Base-by-base conservation (phyloP, 2,888 invertebrate species). In the Acronicta leporina region DNA sequence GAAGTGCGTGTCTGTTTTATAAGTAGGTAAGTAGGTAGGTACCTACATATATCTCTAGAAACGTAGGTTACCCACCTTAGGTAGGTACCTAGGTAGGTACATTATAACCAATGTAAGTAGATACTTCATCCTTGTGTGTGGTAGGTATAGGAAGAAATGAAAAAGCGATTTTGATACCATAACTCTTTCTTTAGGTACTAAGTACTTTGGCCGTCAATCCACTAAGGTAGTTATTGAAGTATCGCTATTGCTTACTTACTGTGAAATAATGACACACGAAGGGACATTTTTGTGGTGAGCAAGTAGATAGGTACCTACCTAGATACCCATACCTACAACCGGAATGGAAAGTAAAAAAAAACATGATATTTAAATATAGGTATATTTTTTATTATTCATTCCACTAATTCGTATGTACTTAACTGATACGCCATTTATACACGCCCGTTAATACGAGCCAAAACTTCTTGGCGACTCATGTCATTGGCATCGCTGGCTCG, bases 391-490 rank as follows among this genome's bases (percentile, higher is more conserved):
- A 20, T 4, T 20, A 3, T 20, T 20, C 20, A 63, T n/a, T 20
- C 49, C 58, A 54, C 72, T 56, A 58, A 65, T 68, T 57, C 63
- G 72, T 65, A 74, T 63, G 65, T 65, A n/a, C n/a, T n/a, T n/a
- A 74, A 72, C 67, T 54, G 62, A 67, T 67, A 66, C 71, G 43
- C 51, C 55, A 51, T 5, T 27, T 46, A 40, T 48, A 55, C 43
- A 35, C 20, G 42, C 13, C 51, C 54, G 68, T 51, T 58, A n/a
- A 52, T 46, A 40, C 46, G 63, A 62, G 75, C 75, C 75, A 75
- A 75, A 75, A 66, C 43, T 69, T 75, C 59, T 73, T 66, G 69
- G 73, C 69, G 61, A 63, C 53, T 64, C 65, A 72, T 71, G 70
- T 70, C 70, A 62, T 50, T 67, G 64, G 75, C 66, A 69, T 75